Evolutionary conservation across 1,140 invertebrate genomes (phyloP), one percentile per base, ranked within the genome.

Genomic region (Phymorhynchus buccinoides): DNA sequence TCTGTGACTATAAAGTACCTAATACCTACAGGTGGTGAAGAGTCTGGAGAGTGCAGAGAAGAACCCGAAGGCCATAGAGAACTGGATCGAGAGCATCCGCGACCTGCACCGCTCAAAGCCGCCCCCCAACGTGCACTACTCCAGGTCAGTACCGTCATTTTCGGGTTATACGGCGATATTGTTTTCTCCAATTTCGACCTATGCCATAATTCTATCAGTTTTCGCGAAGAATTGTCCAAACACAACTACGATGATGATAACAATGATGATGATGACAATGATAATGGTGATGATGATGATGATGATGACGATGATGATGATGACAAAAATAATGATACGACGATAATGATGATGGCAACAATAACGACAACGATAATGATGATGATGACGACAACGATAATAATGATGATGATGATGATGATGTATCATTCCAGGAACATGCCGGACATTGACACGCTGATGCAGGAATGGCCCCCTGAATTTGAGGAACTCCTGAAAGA

Each of bases 401-500:
- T 9, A 48, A 9, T 48, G 44, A 48, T 48, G 18, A 48, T 48
- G 44, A 48, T 48, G 18, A 48, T 48, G n/a, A n/a, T 62, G 56
- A 22, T 62, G 18, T 62, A 4, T 62, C 22, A 4, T 4, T 94
- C 44, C 92, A 97, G 97, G 88, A 96, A 96, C 85, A 98, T 98
- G 96, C 98, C 98, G 0, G 97, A 99, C 92, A 96, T 99, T 87
- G 98, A 99, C 89, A 94, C 94, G 1, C 92, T 99, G 66, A 97
- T 99, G 95, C 96, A 99, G 93, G 97, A 99, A 92, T 99, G 98
- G 98, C 97, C 97, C 0, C 94, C 96, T 56, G 95, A 97, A 66
- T 95, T 98, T 91, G 98, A 98, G 92, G 95, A 96, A 83, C 95
- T 96, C 1, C 93, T 98, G 0, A 96, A 96, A 90, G 95, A 96